Percentiles rank a stretch among this genome's conserved stretches.
phyloP scores from a whole-genome alignment of 2,113 vertebrate genomes.

The Grammomys surdaster region DNA sequence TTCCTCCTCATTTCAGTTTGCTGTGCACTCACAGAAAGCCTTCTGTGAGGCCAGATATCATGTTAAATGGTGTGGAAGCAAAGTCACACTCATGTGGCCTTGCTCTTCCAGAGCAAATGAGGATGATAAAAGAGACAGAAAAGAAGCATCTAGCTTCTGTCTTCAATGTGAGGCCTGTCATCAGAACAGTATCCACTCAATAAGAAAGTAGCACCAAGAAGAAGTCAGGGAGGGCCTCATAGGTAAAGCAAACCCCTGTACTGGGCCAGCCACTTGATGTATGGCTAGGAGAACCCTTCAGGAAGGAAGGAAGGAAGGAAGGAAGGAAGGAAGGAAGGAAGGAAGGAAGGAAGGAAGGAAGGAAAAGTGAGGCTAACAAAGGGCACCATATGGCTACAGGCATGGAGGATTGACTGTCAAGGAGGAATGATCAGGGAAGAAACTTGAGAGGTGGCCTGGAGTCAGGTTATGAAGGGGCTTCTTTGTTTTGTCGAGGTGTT shows the following conservation, averaged over 20 bases:
- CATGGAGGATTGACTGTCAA: not conserved
- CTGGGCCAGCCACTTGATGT: not conserved
- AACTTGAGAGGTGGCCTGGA: constrained; percentile 14
- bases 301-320: not conserved
- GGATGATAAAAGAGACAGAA: constrained; percentile 9
- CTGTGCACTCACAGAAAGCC: not conserved
- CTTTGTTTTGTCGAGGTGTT: not conserved
- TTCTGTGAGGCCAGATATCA: not conserved
- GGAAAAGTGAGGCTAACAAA: not conserved
- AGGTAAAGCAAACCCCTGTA: too few species aligned
- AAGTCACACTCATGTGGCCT: not conserved
- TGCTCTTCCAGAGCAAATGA: constrained; percentile 15
- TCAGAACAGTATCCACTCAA: not conserved
- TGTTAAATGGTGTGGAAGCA: not conserved
- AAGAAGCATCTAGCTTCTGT: not conserved
- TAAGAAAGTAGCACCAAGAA: not conserved
- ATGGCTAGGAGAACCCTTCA: not conserved
- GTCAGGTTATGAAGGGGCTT: not conserved
- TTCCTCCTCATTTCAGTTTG: not conserved
- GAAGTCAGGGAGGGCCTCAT: not conserved
- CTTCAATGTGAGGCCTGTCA: not conserved
- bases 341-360: not conserved
- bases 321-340: not conserved
- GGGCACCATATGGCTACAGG: not conserved
- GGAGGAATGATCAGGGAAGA: constrained; percentile 12